Evolutionary conservation across 2,113 vertebrate genomes (phyloP).

Genomic region (Phrynocephalus versicolor): DNA sequence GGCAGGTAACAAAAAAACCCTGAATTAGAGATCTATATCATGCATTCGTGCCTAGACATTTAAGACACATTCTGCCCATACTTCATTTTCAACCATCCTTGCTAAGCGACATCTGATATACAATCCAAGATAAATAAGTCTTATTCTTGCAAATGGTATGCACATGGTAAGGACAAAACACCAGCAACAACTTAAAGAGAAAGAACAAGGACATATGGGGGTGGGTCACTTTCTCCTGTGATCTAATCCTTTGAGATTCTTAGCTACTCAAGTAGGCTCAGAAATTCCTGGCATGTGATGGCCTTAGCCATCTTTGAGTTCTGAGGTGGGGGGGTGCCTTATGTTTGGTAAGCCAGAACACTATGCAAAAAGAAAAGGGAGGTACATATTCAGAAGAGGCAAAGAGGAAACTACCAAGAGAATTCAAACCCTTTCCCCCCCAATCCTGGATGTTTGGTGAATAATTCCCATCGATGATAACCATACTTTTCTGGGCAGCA

Average conservation of each 20-base stretch:
- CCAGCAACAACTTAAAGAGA: neutral
- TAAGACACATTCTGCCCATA: neutral
- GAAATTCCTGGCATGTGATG: neutral
- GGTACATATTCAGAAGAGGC: neutral
- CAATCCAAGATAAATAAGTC: neutral
- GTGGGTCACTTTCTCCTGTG: neutral
- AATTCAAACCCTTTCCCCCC: neutral
- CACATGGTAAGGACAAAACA: rapidly evolving
- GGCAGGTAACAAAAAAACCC: neutral
- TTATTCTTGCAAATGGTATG: neutral
- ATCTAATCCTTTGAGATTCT: neutral
- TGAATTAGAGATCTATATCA: neutral
- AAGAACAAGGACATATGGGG: neutral
- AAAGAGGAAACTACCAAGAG: too few relatives aligned
- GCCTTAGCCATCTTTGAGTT: neutral
- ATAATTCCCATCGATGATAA: neutral
- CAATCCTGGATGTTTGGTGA: neutral
- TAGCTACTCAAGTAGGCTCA: neutral
- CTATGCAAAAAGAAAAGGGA: neutral
- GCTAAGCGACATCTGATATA: conserved; percentile 17
- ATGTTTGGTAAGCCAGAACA: neutral
- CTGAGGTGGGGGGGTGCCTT: neutral
- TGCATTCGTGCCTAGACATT: neutral
- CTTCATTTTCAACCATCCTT: neutral
- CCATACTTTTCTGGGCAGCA: neutral